Percentiles rank a stretch among this genome's conserved stretches.
Conservation (phyloP, 2,888 invertebrate species). For the Apamea epomidion region DNA sequence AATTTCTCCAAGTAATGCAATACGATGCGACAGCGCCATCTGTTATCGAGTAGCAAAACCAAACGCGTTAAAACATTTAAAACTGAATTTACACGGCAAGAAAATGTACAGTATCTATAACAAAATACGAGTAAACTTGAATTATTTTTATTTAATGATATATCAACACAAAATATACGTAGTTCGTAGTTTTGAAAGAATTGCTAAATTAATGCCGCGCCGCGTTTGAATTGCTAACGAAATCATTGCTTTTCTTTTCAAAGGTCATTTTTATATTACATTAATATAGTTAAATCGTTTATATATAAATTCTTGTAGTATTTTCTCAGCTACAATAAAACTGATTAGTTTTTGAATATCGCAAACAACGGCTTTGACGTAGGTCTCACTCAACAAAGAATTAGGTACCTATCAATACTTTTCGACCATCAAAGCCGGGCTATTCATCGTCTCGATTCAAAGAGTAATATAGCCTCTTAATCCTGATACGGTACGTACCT, state of each 20-base stretch:
- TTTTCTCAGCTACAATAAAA: constrained; percentile 20
- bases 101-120: too few relatives aligned
- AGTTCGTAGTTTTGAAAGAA: constrained; percentile 16
- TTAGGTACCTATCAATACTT: constrained; percentile 13
- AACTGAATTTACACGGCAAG: background rate
- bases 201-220: constrained; percentile 3
- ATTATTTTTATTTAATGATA: background rate
- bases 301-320: background rate
- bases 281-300: background rate
- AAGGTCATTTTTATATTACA: constrained; percentile 35
- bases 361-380: background rate
- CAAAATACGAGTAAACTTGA: background rate
- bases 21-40: constrained; percentile 71
- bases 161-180: background rate
- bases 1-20: background rate
- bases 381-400: constrained; percentile 3
- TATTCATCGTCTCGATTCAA: constrained; percentile 20
- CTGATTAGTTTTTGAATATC: background rate
- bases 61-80: background rate
- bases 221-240: constrained; percentile 13
- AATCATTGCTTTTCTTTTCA: constrained; percentile 41
- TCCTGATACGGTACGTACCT: constrained; percentile 47
- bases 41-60: constrained; percentile 72
- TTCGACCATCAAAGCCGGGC: background rate
- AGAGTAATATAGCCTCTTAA: constrained; percentile 31